phyloP scores from a whole-genome alignment of 2,888 invertebrate species.

The Atrina japonica region DNA sequence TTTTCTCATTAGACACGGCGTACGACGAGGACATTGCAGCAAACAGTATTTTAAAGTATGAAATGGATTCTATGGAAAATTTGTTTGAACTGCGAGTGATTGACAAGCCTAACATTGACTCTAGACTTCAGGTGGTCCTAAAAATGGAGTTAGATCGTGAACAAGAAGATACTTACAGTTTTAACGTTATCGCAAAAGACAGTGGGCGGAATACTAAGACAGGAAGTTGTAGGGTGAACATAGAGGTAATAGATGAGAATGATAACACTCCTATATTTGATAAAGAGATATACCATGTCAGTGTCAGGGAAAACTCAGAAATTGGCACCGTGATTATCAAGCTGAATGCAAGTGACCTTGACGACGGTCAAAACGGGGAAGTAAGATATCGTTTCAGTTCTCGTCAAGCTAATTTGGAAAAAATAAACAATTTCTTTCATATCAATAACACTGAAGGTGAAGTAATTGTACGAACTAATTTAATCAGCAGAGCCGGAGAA shows the following conservation, averaged over 20 bases:
- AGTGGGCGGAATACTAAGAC: conserved; percentile 59
- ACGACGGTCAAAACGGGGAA: conserved; percentile 89
- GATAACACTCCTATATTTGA: conserved; percentile 70
- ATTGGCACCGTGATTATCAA: conserved; percentile 60
- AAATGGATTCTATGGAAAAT: conserved; percentile 57
- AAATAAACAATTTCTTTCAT: conserved; percentile 57
- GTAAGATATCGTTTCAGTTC: conserved; percentile 80
- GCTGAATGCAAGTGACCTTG: conserved; percentile 91
- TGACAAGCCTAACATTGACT: conserved; percentile 59
- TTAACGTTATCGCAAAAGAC: conserved; percentile 67
- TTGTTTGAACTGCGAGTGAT: conserved; percentile 60
- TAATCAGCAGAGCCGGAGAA: conserved; percentile 59
- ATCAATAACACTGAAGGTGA: conserved; percentile 65
- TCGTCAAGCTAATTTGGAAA: conserved; percentile 50
- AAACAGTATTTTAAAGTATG: conserved; percentile 60
- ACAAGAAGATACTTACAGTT: conserved; percentile 55
- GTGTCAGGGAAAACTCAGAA: conserved; percentile 62
- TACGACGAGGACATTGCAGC: conserved; percentile 66
- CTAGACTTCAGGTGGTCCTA: conserved; percentile 62
- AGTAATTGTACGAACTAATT: conserved; percentile 59
- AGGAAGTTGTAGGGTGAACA: conserved; percentile 59
- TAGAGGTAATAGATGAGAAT: conserved; percentile 68
- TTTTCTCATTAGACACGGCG: conserved; percentile 63
- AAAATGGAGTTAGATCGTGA: conserved; percentile 66
- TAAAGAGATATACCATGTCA: conserved; percentile 56